phyloP scores from a whole-genome alignment of 2,888 invertebrate genomes.

The Lepidochrysops patricia region DNA sequence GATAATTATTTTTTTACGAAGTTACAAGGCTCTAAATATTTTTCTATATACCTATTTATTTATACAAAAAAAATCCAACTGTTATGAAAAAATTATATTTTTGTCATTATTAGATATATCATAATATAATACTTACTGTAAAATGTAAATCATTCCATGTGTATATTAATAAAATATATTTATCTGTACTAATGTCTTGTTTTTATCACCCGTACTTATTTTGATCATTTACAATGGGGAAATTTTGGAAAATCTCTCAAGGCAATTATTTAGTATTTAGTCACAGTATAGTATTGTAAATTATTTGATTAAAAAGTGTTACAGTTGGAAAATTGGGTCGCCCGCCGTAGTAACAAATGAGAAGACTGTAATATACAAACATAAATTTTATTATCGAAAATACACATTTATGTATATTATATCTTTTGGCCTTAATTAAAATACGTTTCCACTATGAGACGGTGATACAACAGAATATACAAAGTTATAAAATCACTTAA shows the following conservation, averaged over 20 bases:
- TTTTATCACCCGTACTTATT: not conserved
- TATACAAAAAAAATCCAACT: not conserved
- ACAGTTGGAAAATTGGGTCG: too few species aligned
- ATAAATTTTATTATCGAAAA: conserved; percentile 67
- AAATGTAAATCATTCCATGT: conserved; percentile 10
- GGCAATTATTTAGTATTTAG: too few species aligned
- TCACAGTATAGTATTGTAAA: too few species aligned
- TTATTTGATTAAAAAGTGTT: too few species aligned
- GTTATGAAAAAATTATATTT: conserved; percentile 9
- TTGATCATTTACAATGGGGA: not conserved
- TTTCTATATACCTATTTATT: conserved; percentile 6
- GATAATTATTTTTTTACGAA: not conserved
- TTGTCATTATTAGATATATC: not conserved
- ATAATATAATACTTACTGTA: too few species aligned
- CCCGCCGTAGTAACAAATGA: not conserved
- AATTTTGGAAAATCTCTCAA: too few species aligned
- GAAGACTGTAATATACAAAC: conserved; percentile 43
- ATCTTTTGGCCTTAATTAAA: conserved; percentile 70
- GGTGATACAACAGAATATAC: conserved; percentile 60
- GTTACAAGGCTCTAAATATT: not conserved
- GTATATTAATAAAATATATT: conserved; percentile 2
- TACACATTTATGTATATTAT: conserved; percentile 68
- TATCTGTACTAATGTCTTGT: not conserved
- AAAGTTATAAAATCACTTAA: conserved; percentile 28
- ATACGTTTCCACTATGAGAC: conserved; percentile 65